These are phyloP conservation scores for Corella eumyota DNA, from an alignment of 23 tunicate species.

Conservation along the genomic window DNA sequence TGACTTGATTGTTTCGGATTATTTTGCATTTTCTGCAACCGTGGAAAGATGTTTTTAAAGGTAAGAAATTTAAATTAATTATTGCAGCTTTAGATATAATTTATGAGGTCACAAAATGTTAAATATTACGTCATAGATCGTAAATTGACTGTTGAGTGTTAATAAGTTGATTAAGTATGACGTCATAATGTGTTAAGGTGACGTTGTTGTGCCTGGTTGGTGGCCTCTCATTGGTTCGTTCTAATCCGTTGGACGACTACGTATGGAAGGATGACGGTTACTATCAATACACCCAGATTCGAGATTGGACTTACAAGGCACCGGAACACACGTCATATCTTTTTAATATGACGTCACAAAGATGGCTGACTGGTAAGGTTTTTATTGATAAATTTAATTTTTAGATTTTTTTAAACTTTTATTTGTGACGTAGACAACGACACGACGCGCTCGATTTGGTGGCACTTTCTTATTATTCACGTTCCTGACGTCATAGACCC, in stretches of 20 bases:
- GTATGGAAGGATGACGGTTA: conserved; percentile 79
- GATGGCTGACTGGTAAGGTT: conserved; percentile 77
- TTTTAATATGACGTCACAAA: conserved; percentile 90
- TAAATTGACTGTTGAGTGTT: too few species aligned
- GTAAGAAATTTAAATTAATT: too few species aligned
- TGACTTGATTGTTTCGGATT: too few species aligned
- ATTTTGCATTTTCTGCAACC: too few species aligned
- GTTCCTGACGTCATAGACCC: conserved; percentile 85
- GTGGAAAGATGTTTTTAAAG: too few species aligned
- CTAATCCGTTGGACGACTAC: conserved; percentile 76
- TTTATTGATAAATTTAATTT: neutral
- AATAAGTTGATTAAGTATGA: too few species aligned
- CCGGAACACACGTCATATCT: conserved; percentile 63
- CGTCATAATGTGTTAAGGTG: too few species aligned
- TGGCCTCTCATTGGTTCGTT: neutral
- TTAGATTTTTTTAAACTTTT: neutral
- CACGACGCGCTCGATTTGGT: conserved; percentile 76
- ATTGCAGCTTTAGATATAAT: too few species aligned
- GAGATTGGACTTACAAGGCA: conserved; percentile 65
- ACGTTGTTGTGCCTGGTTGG: conserved; percentile 4
- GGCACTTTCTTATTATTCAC: conserved; percentile 74
- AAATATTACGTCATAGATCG: too few species aligned
- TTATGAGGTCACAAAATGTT: too few species aligned
- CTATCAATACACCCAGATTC: conserved; percentile 48
- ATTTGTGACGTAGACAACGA: conserved; percentile 34